Evolutionary conservation across 2,113 vertebrate species (phyloP).

Genomic region (Gallinago jamesoni): DNA sequence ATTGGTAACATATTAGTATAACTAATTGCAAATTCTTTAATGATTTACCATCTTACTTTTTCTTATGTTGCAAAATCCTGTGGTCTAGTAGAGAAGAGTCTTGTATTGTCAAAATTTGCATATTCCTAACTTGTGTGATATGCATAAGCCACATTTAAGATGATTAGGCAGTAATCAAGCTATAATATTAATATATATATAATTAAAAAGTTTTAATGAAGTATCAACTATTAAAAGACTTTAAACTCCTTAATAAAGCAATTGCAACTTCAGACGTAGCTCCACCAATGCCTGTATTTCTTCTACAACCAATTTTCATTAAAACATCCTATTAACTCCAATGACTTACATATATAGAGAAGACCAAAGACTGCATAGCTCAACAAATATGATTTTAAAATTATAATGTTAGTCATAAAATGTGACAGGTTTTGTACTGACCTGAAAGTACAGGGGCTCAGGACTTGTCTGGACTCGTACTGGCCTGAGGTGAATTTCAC

Average conservation of each 20-base stretch:
- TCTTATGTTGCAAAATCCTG: not conserved
- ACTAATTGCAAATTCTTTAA: not conserved
- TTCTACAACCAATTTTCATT: not conserved
- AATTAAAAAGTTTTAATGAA: not conserved
- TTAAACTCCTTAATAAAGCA: not conserved
- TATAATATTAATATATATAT: not conserved
- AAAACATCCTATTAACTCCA: not conserved
- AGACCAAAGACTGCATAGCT: not conserved
- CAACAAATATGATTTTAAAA: not conserved
- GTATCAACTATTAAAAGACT: not conserved
- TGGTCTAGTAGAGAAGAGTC: not conserved
- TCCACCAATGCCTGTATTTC: not conserved
- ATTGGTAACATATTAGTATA: not conserved
- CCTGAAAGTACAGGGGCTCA: not conserved
- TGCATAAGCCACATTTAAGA: not conserved
- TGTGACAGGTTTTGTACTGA: not conserved
- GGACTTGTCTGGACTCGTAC: not conserved
- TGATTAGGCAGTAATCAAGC: not conserved
- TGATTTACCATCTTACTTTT: not conserved
- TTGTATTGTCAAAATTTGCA: not conserved
- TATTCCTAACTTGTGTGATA: not conserved
- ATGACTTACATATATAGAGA: not conserved
- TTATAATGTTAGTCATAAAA: not conserved
- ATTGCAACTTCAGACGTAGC: not conserved
- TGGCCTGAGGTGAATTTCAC: not conserved